These are phyloP conservation scores for Dolichopus griseipennis DNA, from an alignment of 2,888 invertebrate species.

Conservation along the genomic window DNA sequence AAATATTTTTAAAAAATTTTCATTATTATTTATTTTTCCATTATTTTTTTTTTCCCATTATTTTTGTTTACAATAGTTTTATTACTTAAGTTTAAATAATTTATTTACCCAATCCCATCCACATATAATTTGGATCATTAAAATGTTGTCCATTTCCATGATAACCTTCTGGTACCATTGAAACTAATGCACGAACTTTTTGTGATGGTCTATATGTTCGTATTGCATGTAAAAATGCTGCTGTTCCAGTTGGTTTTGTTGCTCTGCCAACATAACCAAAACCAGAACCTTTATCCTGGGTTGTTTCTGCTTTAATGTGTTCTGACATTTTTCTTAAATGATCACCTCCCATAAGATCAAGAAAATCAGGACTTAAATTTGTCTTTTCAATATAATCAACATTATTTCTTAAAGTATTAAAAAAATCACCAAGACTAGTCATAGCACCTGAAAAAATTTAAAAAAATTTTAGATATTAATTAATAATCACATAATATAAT, in stretches of 20 bases:
- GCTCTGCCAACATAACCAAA: constrained; percentile 21
- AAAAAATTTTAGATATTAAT: not conserved
- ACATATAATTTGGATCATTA: constrained; percentile 57
- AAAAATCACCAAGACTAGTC: constrained; percentile 38
- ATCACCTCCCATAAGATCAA: constrained; percentile 34
- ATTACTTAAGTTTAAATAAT: too few relatives aligned
- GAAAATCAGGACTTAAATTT: constrained; percentile 29
- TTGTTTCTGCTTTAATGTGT: not conserved
- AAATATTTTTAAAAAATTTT: not conserved
- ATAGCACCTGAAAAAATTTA: constrained; percentile 34
- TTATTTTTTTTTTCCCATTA: not conserved
- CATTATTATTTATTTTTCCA: not conserved
- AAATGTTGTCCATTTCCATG: constrained; percentile 51
- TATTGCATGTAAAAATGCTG: constrained; percentile 42
- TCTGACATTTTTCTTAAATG: constrained; percentile 21
- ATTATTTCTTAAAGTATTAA: constrained; percentile 36
- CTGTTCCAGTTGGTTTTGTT: constrained; percentile 30
- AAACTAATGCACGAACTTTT: constrained; percentile 50
- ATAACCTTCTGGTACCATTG: constrained; percentile 48
- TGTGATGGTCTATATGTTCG: constrained; percentile 45
- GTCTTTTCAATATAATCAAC: constrained; percentile 35
- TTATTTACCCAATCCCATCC: constrained; percentile 52
- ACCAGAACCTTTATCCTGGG: not conserved
- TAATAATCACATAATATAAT: too few relatives aligned
- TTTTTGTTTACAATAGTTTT: too few relatives aligned